Base-by-base conservation (phyloP, 1,140 invertebrate genomes). In the Eurosta solidaginis region DNA sequence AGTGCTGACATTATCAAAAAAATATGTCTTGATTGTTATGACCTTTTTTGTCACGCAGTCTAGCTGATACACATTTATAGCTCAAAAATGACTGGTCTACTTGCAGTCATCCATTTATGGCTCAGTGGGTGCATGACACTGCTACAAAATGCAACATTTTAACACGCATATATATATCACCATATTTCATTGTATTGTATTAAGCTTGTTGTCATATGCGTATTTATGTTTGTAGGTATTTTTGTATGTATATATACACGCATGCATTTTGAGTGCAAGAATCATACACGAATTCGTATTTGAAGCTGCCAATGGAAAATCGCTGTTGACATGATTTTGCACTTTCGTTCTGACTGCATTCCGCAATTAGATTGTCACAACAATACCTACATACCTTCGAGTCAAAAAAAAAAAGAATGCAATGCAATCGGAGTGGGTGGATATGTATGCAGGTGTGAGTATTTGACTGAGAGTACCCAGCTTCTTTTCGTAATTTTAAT, bases 261-360 rank as follows among this genome's bases (percentile, higher is more conserved):
- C 45, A 52, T 25, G 33, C 59, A 42, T 6, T n/a, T 27, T 10
- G 45, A 47, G 45, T 47, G 45, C 45, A 47, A 68, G 3, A 68
- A n/a, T 22, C 5, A 20, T 25, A 22, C 49, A 54, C n/a, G 29
- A 17, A 59, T 59, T 22, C 49, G 22, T 52, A 52, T 77, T 42
- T 78, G 68, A 50, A 47, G 68, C 77, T 73, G 78, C 78, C 84
- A 86, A 86, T 86, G 85, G 83, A 85, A 86, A 83, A 85, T 87
- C 87, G 84, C 83, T 87, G 85, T 85, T 87, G 85, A 87, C 85
- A 87, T 86, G 85, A 87, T 87, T 87, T 87, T 87, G 85, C 85
- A 87, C 85, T 87, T 86, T 87, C 81, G 83, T 82, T 84, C 85
- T 81, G 85, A 87, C 85, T 87, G 85, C 85, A 87, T 87, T 87